Percentiles rank a stretch among this genome's conserved stretches.
Evolutionary conservation across 2,797 vertebrate species (phyloP).

Genomic region (Channallabes apus): DNA sequence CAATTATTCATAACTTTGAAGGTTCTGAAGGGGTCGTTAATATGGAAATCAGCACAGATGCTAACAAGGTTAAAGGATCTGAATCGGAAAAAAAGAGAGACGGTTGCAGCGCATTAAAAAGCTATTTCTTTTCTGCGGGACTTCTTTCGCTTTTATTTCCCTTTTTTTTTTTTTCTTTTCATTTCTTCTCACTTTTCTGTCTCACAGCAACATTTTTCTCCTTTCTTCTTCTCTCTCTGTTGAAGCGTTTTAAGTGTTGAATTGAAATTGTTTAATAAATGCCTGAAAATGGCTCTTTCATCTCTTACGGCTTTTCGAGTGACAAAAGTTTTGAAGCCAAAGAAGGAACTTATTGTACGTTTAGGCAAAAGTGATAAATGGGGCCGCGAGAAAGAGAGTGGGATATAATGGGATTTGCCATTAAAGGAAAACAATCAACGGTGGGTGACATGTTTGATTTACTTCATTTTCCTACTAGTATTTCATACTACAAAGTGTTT

Average conservation of each 20-base stretch:
- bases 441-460: background rate
- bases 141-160: slow-evolving; percentile 38
- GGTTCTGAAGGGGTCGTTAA: slow-evolving; percentile 97
- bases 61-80: slow-evolving; percentile 95
- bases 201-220: slow-evolving; percentile 45
- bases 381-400: background rate
- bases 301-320: slow-evolving; percentile 46
- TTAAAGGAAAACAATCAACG: slow-evolving; percentile 9
- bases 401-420: background rate
- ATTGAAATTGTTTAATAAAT: slow-evolving; percentile 51
- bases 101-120: slow-evolving; percentile 67
- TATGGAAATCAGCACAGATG: slow-evolving; percentile 96
- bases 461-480: no score
- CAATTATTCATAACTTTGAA: slow-evolving; percentile 99
- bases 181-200: slow-evolving; percentile 46
- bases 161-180: slow-evolving; percentile 37
- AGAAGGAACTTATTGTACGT: slow-evolving; percentile 49
- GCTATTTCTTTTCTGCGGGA: slow-evolving; percentile 39
- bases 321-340: slow-evolving; percentile 49
- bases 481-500: background rate
- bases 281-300: slow-evolving; percentile 57
- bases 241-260: slow-evolving; percentile 50
- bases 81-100: slow-evolving; percentile 80
- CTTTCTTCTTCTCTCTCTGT: slow-evolving; percentile 42
- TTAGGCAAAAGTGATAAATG: slow-evolving; percentile 7